Conservation (phyloP, 2,888 invertebrate species). For the Willowsia nigromaculata region DNA sequence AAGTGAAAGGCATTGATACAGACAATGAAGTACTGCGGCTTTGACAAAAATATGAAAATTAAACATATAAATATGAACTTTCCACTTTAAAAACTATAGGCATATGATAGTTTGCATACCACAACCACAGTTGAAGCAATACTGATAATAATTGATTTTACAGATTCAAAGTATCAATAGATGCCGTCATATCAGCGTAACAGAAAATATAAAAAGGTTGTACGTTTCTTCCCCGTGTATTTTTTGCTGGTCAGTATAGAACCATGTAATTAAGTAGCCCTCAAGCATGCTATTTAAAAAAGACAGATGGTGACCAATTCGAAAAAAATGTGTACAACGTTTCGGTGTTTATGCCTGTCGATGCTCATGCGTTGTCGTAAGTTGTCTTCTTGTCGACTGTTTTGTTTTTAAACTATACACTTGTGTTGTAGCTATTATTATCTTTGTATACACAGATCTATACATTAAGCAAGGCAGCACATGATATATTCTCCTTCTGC, state of each 20-base stretch:
- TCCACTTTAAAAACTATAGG: too few relatives aligned
- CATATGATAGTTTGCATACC: too few relatives aligned
- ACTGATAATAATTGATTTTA: slow-evolving; percentile 47
- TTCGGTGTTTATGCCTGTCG: not conserved
- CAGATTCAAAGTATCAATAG: slow-evolving; percentile 2
- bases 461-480: too few relatives aligned
- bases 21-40: too few relatives aligned
- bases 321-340: not conserved
- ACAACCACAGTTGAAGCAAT: too few relatives aligned
- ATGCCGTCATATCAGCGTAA: not conserved
- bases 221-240: not conserved
- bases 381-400: not conserved
- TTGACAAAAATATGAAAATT: too few relatives aligned
- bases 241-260: not conserved
- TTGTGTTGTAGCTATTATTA: not conserved
- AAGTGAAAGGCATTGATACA: too few relatives aligned
- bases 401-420: too few relatives aligned
- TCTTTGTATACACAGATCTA: too few relatives aligned
- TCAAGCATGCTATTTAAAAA: slow-evolving; percentile 27
- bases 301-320: slow-evolving; percentile 57
- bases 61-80: too few relatives aligned
- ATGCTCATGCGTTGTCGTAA: not conserved
- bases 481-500: not conserved
- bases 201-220: not conserved
- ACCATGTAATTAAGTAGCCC: slow-evolving; percentile 58